Percentiles rank a stretch among this genome's conserved stretches.
These are phyloP conservation scores for Urocitellus parryii DNA, from an alignment of 2,113 vertebrate species.

Conservation along the genomic window DNA sequence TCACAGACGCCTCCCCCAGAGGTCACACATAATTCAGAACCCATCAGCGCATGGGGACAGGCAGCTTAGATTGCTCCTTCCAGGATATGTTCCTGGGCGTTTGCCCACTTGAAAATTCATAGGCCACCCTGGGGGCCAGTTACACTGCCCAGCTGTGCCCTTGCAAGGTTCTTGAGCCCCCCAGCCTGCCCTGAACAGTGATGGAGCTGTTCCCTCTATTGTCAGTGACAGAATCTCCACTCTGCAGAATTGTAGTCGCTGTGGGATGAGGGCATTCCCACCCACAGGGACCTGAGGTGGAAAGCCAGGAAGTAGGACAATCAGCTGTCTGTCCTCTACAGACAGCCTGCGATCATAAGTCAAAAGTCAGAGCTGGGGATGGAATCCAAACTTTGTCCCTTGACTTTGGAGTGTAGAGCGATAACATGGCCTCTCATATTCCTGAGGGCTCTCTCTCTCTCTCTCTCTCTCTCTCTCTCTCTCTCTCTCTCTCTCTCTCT, in stretches of 20 bases:
- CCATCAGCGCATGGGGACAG: not conserved
- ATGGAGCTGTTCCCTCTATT: not conserved
- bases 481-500: no score
- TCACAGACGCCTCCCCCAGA: conserved; percentile 18
- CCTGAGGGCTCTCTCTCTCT: rapidly evolving
- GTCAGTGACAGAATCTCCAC: not conserved
- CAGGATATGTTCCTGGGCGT: not conserved
- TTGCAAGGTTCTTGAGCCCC: not conserved
- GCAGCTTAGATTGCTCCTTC: not conserved
- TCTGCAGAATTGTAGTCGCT: not conserved
- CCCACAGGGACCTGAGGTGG: not conserved
- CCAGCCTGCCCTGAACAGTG: not conserved
- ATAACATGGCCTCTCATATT: rapidly evolving
- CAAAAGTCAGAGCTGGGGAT: not conserved
- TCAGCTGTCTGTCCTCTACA: not conserved
- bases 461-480: no score
- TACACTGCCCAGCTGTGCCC: not conserved
- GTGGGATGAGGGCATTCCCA: not conserved
- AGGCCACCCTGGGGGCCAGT: not conserved
- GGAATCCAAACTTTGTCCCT: no score
- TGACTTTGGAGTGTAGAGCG: not conserved
- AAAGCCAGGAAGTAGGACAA: not conserved
- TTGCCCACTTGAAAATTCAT: conserved; percentile 2
- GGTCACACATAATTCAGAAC: not conserved
- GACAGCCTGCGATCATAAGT: not conserved